Percentiles rank a stretch among this genome's conserved stretches.
These are phyloP conservation scores for Caenorhabditis brenneri DNA, from an alignment of 1,140 invertebrate genomes.

Conservation along the genomic window DNA sequence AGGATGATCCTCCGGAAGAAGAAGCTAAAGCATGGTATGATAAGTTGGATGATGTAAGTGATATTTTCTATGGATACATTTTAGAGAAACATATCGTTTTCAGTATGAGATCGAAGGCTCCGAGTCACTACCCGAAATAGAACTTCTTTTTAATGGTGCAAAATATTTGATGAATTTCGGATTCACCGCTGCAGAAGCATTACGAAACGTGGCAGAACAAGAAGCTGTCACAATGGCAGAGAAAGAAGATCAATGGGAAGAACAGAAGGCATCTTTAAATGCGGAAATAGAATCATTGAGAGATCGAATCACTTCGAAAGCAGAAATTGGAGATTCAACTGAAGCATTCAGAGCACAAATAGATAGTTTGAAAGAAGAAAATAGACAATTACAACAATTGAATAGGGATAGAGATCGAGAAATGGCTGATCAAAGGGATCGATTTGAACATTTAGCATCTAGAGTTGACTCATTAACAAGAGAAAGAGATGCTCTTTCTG, in stretches of 20 bases:
- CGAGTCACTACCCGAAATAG: conserved; percentile 32
- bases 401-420: conserved; percentile 65
- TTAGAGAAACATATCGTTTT: neutral
- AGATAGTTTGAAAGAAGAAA: conserved; percentile 67
- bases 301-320: conserved; percentile 63
- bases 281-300: conserved; percentile 47
- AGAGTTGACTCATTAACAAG: conserved; percentile 47
- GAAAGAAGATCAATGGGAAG: conserved; percentile 68
- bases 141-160: conserved; percentile 30
- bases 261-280: conserved; percentile 60
- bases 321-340: conserved; percentile 58
- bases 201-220: conserved; percentile 65
- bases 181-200: conserved; percentile 67
- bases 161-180: conserved; percentile 68
- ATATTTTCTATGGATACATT: neutral
- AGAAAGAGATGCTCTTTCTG: conserved; percentile 45
- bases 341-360: conserved; percentile 70
- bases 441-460: conserved; percentile 48
- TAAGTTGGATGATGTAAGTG: neutral
- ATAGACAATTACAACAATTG: conserved; percentile 61
- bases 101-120: conserved; percentile 49
- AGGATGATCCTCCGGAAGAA: neutral
- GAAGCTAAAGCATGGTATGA: conserved; percentile 3
- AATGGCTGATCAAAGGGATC: conserved; percentile 64
- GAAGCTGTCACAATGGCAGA: conserved; percentile 66